A percentile compares a stretch with the other conserved stretches of the same genome.
Evolutionary conservation across 2,888 invertebrate genomes (phyloP).

Genomic region (Rapana venosa): DNA sequence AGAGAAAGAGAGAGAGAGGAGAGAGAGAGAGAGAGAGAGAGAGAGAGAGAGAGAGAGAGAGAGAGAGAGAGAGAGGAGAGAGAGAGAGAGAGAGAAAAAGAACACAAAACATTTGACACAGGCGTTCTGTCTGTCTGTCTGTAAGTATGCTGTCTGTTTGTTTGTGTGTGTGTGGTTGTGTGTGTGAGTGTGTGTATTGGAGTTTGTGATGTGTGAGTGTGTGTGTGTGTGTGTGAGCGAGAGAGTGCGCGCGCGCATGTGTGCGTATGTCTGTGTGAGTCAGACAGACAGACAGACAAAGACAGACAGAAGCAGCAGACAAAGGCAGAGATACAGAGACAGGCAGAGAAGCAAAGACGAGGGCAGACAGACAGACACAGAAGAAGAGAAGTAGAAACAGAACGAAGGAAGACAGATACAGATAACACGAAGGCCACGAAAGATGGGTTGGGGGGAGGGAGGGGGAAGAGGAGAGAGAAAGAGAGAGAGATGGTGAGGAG

Average conservation of each 20-base stretch:
- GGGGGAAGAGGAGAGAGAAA: neutral
- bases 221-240: neutral
- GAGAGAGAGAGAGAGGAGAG: neutral
- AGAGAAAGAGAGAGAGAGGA: too few species aligned
- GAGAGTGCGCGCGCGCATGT: neutral
- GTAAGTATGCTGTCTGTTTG: too few species aligned
- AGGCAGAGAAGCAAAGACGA: neutral
- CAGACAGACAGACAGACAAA: neutral
- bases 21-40: neutral
- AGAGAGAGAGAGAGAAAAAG: neutral
- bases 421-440: too few species aligned
- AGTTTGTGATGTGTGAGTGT: neutral
- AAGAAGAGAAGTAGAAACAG: neutral
- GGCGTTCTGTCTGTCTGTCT: too few species aligned
- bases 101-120: neutral
- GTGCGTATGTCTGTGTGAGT: neutral
- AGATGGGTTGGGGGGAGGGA: too few species aligned
- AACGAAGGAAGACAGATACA: too few species aligned
- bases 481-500: neutral
- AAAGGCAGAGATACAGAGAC: neutral
- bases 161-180: too few species aligned
- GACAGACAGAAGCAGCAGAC: neutral
- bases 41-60: neutral
- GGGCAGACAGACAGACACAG: too few species aligned
- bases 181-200: neutral